Conservation (phyloP, 2,113 vertebrate genomes). For the Alouatta palliata region DNA sequence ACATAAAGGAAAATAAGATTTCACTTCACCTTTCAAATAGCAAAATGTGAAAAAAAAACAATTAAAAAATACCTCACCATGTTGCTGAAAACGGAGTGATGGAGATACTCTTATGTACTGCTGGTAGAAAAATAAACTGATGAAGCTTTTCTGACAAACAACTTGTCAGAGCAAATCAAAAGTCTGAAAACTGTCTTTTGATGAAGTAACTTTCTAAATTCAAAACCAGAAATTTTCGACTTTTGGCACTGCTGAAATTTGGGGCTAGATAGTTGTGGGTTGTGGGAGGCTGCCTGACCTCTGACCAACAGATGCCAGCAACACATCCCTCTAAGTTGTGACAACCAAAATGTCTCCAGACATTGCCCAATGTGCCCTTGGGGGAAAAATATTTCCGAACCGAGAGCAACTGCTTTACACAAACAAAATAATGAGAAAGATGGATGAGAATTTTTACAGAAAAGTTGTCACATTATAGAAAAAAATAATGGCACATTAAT, state of each 20-base stretch:
- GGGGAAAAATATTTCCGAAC: not conserved
- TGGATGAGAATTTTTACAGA: not conserved
- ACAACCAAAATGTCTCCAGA: not conserved
- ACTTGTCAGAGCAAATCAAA: not conserved
- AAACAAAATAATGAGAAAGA: slow-evolving; percentile 3
- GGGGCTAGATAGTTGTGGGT: not conserved
- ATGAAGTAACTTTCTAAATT: not conserved
- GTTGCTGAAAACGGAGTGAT: not conserved
- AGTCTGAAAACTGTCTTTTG: not conserved
- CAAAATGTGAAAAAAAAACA: not conserved
- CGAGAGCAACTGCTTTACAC: not conserved
- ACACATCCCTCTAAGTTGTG: not conserved
- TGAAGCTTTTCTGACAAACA: not conserved
- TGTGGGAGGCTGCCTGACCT: not conserved
- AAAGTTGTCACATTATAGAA: not conserved
- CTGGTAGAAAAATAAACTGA: not conserved
- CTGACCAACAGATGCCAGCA: not conserved
- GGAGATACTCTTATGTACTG: not conserved
- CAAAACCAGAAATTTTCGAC: not conserved
- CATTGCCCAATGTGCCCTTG: not conserved
- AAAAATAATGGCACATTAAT: not conserved
- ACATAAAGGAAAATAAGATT: not conserved
- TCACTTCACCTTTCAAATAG: not conserved
- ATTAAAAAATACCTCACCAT: not conserved
- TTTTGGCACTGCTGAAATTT: not conserved